Conservation (phyloP, 2,797 vertebrate genomes). For the Jordanella pulchra region DNA sequence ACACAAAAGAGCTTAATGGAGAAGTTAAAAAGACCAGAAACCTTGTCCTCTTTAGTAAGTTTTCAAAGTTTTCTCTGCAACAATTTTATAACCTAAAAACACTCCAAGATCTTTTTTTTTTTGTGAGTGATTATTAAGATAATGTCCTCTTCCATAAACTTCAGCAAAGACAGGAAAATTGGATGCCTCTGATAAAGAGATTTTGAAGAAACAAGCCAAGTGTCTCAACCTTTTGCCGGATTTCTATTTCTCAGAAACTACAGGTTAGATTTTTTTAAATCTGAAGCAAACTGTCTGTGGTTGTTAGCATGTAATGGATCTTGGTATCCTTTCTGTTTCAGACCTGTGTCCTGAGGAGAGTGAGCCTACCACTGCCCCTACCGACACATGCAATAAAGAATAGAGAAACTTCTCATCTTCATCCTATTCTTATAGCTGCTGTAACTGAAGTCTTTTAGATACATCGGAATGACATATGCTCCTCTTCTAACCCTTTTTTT, state of each 20-base stretch:
- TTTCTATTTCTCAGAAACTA: slow-evolving; percentile 20
- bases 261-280: slow-evolving; percentile 20
- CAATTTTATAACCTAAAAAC: neutral
- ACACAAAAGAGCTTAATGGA: fast-evolving
- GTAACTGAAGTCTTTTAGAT: neutral
- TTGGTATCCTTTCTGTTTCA: slow-evolving; percentile 32
- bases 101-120: neutral
- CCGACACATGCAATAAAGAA: slow-evolving; percentile 10
- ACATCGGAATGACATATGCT: neutral
- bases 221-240: slow-evolving; percentile 44
- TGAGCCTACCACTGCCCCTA: neutral
- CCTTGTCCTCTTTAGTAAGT: slow-evolving; percentile 58
- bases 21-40: slow-evolving; percentile 4
- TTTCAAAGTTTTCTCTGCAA: neutral
- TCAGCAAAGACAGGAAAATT: slow-evolving; percentile 47
- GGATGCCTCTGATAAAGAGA: slow-evolving; percentile 26
- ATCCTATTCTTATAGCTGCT: slow-evolving; percentile 1
- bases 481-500: neutral
- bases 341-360: slow-evolving; percentile 42
- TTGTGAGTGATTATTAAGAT: neutral
- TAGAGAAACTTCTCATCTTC: slow-evolving; percentile 1
- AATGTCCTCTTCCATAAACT: neutral
- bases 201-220: slow-evolving; percentile 51
- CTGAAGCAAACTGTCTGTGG: neutral
- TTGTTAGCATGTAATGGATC: neutral